Evolutionary conservation across 2,113 vertebrate species (phyloP), one percentile per base, ranked within the genome.

Genomic region (Anguilla rostrata): DNA sequence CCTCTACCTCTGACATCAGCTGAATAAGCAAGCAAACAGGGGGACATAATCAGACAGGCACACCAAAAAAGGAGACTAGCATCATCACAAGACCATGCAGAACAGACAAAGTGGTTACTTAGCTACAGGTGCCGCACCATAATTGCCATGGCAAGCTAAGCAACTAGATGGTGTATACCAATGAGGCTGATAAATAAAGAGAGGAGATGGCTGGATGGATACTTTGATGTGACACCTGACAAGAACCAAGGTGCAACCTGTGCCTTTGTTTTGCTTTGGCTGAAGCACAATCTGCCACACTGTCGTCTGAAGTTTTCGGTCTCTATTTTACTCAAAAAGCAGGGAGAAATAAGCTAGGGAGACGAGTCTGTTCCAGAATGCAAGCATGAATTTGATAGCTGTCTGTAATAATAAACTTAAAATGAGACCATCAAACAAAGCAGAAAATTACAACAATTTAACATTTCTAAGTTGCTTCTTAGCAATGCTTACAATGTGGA

Each of bases 81-180:
- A 75, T 75, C 71, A 75, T 75, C 46, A 26, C 81, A 82, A 82
- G 81, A 49, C 41, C 46, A 82, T 82, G 53, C n/a, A 82, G 43
- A 43, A 49, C 81, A 46, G 0, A 86, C 0, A 86, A 87, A 78
- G 0, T 14, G 0, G 4, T 79, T 88, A 88, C 78, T 85, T 39
- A 83, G 53, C 43, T 81, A 75, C 71, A 75, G 71, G 71, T 75
- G 85, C 16, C 0, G 83, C 0, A 0, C 66, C 79, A 87, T 85
- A 53, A 88, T 87, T 87, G 91, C 78, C 78, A 75, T 0, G 75
- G 39, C 15, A 53, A 89, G 40, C 83, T 86, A 84, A 40, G 86
- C 89, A 78, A 84, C 40, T 82, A 86, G 79, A 78, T 11, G 0
- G 82, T 1, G 1, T 5, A 84, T 78, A 87, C 84, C 0, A 0